Evolutionary conservation across 53 echinoderm and acorn worm species (phyloP), one percentile per base, ranked within the genome.

Genomic region (Holothuria leucospilota): DNA sequence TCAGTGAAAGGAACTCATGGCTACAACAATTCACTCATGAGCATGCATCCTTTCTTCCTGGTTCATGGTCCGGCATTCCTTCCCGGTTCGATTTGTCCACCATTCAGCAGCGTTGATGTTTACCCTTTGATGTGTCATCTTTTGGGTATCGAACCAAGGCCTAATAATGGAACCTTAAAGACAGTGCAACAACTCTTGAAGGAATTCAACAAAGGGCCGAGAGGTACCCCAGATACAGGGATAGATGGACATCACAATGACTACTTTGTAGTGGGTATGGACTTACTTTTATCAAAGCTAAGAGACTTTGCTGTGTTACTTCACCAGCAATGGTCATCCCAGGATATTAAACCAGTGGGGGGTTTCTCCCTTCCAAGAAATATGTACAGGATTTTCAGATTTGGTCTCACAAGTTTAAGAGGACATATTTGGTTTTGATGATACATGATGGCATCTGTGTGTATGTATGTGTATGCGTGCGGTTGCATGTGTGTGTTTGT

Each of bases 21-120:
- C 2, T 96, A 93, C 88, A 93, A 96, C 90, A 96, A 96, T 69
- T 85, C 89, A 51, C 86, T 96, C 26, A 88, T 86, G 85, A 61
- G 77, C 23, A 88, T 87, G 90, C 86, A 90, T 51, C 86, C 96
- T 5, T 81, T 96, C 85, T 96, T 96, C 66, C 87, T 96, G 20
- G 94, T 94, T 62, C 89, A 85, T 38, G 96, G 96, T 18, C 96
- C 96, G 16, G 84, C 93, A 30, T 94, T 96, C 88, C 80, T 88
- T 71, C 39, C 86, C 59, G 92, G 90, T 2, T 67, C 82, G 26
- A 49, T 64, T 16, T 69, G 85, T 14, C 82, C 85, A 21, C 96
- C 94, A 0, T 96, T 96, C 84, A 82, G 86, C 53, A 96, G 92
- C 74, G 94, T 94, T 51, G 87, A 96, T 62, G 86, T 96, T 69